Percentiles rank a stretch among this genome's conserved stretches.
phyloP scores from a whole-genome alignment of 2,113 vertebrate species.

The Pseudorhombus dupliciocellatus region DNA sequence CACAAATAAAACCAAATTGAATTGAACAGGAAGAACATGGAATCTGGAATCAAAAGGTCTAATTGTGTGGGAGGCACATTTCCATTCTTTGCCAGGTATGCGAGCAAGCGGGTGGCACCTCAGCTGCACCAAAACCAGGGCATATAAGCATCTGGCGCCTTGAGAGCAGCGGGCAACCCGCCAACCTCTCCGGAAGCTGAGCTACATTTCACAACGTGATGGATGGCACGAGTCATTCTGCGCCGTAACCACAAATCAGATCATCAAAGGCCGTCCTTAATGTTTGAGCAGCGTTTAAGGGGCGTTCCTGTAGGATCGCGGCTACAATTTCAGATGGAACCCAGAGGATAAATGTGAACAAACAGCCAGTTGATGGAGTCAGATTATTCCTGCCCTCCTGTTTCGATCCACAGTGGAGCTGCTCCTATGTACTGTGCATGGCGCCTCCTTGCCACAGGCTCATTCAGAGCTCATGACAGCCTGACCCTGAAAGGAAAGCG shows the following conservation, averaged over 20 bases:
- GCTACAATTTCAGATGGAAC: slow-evolving; percentile 20
- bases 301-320: slow-evolving; percentile 11
- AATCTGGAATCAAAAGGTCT: slow-evolving; percentile 14
- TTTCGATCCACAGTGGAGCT: slow-evolving; percentile 16
- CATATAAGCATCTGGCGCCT: slow-evolving; percentile 61
- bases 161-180: slow-evolving; percentile 53
- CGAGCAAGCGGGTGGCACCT: slow-evolving; percentile 30
- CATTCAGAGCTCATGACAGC: slow-evolving; percentile 34
- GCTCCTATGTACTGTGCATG: neutral
- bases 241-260: slow-evolving; percentile 57
- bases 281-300: slow-evolving; percentile 44
- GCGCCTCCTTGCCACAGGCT: slow-evolving; percentile 14
- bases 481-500: slow-evolving; percentile 58
- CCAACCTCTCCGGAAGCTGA: slow-evolving; percentile 69
- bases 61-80: slow-evolving; percentile 44
- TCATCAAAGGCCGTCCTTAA: slow-evolving; percentile 47
- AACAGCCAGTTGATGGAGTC: slow-evolving; percentile 35
- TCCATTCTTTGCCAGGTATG: slow-evolving; percentile 45
- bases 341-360: slow-evolving; percentile 29
- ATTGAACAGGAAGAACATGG: neutral
- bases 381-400: slow-evolving; percentile 33
- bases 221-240: slow-evolving; percentile 68
- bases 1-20: no score
- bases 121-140: slow-evolving; percentile 58
- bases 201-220: slow-evolving; percentile 73